Conservation (phyloP, 2,797 vertebrate species). For the Mycteria americana region DNA sequence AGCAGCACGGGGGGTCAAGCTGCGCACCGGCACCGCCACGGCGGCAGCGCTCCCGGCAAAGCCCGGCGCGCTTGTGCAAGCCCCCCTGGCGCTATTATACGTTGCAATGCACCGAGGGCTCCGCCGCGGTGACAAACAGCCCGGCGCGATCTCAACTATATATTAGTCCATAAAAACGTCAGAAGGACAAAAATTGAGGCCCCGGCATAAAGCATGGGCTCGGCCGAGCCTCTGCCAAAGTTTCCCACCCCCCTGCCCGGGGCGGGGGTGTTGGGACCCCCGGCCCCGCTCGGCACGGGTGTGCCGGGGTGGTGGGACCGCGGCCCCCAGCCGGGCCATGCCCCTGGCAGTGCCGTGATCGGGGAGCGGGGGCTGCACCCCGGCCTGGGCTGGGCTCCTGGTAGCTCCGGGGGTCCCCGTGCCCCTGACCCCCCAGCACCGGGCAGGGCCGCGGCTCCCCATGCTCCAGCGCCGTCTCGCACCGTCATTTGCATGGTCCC, state of each 20-base stretch:
- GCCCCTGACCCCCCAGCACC: not conserved
- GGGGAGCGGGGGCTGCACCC: not conserved
- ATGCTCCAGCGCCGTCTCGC: not conserved
- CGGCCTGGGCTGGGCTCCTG: accelerated
- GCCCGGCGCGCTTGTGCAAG: accelerated
- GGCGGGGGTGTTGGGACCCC: not conserved
- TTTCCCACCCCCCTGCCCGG: accelerated
- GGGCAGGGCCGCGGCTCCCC: not conserved
- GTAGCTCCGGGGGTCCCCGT: not conserved
- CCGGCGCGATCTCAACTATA: not conserved
- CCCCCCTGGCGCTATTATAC: not conserved
- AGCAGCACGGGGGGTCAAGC: not conserved
- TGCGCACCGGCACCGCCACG: accelerated
- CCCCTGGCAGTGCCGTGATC: accelerated
- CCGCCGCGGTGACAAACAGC: not conserved
- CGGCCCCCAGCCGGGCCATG: accelerated
- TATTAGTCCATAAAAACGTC: slow-evolving; percentile 47
- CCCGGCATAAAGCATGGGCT: not conserved
- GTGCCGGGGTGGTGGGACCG: accelerated
- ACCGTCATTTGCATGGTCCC: not conserved
- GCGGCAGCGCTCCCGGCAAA: not conserved
- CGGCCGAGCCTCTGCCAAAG: not conserved
- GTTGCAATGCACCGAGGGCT: not conserved
- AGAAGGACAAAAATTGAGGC: not conserved
- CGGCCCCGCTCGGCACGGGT: accelerated